Evolutionary conservation across 2,797 vertebrate species (phyloP).

Genomic region (Sebastes taczanowskii): DNA sequence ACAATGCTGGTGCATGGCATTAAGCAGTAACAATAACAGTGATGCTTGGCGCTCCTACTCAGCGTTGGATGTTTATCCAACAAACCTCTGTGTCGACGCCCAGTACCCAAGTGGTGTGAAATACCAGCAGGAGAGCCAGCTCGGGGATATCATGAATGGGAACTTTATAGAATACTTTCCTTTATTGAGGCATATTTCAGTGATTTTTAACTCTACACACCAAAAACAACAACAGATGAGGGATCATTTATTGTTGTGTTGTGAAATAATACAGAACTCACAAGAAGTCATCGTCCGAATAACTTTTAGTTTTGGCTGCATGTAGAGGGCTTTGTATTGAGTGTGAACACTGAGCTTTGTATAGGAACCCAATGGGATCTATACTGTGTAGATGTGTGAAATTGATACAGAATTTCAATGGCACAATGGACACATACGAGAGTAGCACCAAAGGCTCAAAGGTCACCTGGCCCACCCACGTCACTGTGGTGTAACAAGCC

Average conservation of each 20-base stretch:
- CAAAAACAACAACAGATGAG: neutral
- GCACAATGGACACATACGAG: slow-evolving; percentile 71
- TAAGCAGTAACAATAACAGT: slow-evolving; percentile 82
- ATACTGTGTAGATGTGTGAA: slow-evolving; percentile 61
- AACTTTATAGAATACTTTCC: slow-evolving; percentile 13
- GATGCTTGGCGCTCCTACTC: slow-evolving; percentile 81
- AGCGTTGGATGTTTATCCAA: slow-evolving; percentile 77
- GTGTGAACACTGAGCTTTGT: slow-evolving; percentile 16
- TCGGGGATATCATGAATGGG: slow-evolving; percentile 60
- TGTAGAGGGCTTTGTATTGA: neutral
- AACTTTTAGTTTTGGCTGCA: slow-evolving; percentile 7
- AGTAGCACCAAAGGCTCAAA: slow-evolving; percentile 66
- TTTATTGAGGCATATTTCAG: neutral
- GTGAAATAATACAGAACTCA: neutral
- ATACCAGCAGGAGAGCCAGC: slow-evolving; percentile 64
- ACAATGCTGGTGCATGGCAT: slow-evolving; percentile 79
- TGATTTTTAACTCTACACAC: neutral
- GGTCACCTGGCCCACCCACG: slow-evolving; percentile 80
- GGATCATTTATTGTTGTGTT: neutral
- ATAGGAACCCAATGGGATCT: slow-evolving; percentile 27
- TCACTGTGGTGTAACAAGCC: slow-evolving; percentile 67
- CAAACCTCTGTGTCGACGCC: slow-evolving; percentile 72
- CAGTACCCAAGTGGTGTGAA: slow-evolving; percentile 67
- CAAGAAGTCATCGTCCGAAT: neutral
- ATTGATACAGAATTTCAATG: slow-evolving; percentile 62